Evolutionary conservation across 2,797 vertebrate genomes (phyloP).

Genomic region (Helarctos malayanus): DNA sequence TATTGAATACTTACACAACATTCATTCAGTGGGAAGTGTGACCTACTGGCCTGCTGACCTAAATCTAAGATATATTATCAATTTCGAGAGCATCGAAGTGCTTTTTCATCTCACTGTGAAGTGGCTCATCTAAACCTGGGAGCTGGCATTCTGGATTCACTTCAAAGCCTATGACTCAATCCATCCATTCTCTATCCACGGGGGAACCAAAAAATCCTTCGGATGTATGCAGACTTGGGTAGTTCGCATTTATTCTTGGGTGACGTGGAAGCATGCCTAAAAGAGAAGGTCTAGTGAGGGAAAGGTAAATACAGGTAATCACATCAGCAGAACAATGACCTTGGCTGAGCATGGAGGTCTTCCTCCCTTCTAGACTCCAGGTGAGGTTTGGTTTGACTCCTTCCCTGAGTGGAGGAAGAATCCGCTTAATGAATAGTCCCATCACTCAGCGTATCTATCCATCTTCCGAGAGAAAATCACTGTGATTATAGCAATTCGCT

Average conservation of each 20-base stretch:
- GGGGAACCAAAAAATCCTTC: neutral
- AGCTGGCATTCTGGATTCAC: neutral
- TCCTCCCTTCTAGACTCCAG: neutral
- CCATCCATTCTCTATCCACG: neutral
- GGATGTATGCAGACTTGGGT: neutral
- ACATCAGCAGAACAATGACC: neutral
- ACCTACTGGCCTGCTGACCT: neutral
- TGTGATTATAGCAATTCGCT: neutral
- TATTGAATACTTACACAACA: neutral
- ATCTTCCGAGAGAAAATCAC: conserved; percentile 21
- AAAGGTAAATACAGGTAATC: neutral
- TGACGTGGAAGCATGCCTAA: neutral
- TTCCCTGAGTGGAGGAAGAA: neutral
- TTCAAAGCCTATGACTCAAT: neutral
- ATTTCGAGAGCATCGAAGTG: neutral
- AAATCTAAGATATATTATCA: neutral
- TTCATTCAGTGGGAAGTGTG: neutral
- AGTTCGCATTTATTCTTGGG: neutral
- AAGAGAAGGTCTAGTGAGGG: neutral
- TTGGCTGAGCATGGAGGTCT: neutral
- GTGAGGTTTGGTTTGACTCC: neutral
- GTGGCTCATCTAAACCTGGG: neutral
- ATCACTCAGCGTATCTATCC: neutral
- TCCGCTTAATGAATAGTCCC: neutral
- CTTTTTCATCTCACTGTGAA: fast-evolving